These are phyloP conservation scores for Cyclura pinguis DNA, from an alignment of 2,797 vertebrate genomes.

Conservation along the genomic window DNA sequence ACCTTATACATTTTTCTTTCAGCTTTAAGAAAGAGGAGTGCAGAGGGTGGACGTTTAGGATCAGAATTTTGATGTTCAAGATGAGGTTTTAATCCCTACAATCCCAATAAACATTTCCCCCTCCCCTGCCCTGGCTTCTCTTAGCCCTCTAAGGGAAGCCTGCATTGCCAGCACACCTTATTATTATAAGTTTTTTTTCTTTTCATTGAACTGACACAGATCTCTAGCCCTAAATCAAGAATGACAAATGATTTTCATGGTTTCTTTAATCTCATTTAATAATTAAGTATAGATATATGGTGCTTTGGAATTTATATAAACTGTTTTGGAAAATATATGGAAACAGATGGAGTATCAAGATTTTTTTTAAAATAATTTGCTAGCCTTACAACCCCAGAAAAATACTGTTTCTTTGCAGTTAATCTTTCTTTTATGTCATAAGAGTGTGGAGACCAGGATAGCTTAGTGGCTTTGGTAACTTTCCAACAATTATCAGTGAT, in stretches of 20 bases:
- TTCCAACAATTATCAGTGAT: neutral
- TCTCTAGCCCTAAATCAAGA: neutral
- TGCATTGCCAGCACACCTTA: neutral
- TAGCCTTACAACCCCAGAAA: slow-evolving; percentile 1
- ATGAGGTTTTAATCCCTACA: neutral
- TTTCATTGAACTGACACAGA: neutral
- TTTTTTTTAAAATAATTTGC: slow-evolving; percentile 23
- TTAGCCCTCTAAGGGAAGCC: neutral
- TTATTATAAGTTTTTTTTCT: neutral
- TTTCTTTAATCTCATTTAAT: neutral
- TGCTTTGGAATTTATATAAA: slow-evolving; percentile 1
- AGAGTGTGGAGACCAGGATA: slow-evolving; percentile 4
- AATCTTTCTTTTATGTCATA: neutral
- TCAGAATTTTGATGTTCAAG: neutral
- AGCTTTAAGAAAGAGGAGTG: neutral
- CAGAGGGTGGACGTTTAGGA: neutral
- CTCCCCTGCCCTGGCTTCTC: neutral
- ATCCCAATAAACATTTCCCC: neutral
- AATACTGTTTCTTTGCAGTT: slow-evolving; percentile 30
- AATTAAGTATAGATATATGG: slow-evolving; percentile 21
- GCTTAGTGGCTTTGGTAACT: slow-evolving; percentile 12
- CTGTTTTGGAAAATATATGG: slow-evolving; percentile 7
- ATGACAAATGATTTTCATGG: slow-evolving; percentile 12
- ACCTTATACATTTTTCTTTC: neutral
- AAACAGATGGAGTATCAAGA: neutral